Percentiles rank a stretch among this genome's conserved stretches.
Conservation (phyloP, 1,140 invertebrate species). For the Reticulitermes speratus region DNA sequence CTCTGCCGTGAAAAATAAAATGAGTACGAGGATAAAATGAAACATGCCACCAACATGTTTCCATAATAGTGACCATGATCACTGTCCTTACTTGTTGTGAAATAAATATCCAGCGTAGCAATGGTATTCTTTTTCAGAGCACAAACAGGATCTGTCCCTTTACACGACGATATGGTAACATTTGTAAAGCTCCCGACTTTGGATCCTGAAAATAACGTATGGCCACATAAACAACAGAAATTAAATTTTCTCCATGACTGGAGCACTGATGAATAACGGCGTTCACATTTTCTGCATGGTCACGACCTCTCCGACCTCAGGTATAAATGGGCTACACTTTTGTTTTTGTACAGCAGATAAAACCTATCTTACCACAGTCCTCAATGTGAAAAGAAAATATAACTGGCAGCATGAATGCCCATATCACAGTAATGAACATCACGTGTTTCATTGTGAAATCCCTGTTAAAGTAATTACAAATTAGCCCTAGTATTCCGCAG, state of each 20-base stretch:
- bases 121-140: slow-evolving; percentile 60
- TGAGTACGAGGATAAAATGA: too few relatives aligned
- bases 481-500: too few relatives aligned
- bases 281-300: too few relatives aligned
- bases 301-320: too few relatives aligned
- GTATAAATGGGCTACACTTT: too few relatives aligned
- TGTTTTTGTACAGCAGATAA: background rate
- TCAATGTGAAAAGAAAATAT: background rate
- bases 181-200: slow-evolving; percentile 54
- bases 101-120: slow-evolving; percentile 58
- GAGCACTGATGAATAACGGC: too few relatives aligned
- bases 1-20: too few relatives aligned
- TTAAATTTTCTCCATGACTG: too few relatives aligned
- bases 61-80: background rate
- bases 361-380: background rate
- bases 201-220: slow-evolving; percentile 51
- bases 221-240: background rate
- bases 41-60: too few relatives aligned
- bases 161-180: slow-evolving; percentile 57
- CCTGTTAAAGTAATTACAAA: too few relatives aligned
- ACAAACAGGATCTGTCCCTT: slow-evolving; percentile 53
- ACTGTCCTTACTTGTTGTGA: slow-evolving; percentile 55
- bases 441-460: background rate
- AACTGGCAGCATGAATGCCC: background rate
- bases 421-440: background rate